phyloP scores from a whole-genome alignment of 2,113 vertebrate genomes.

The Acanthisitta chloris region DNA sequence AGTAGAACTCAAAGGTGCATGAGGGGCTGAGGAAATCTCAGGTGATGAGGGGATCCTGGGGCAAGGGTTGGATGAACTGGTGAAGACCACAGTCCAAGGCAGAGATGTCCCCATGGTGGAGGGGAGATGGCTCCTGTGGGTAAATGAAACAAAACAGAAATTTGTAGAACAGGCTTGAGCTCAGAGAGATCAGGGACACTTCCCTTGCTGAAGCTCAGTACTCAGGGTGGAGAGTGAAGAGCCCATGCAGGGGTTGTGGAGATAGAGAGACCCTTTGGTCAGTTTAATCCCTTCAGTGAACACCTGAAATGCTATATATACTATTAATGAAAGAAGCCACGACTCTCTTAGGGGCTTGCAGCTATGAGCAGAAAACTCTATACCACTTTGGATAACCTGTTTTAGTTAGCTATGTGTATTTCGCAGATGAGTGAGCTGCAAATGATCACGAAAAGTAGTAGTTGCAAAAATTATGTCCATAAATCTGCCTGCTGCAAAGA shows the following conservation, averaged over 20 bases:
- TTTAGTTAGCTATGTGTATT: not conserved
- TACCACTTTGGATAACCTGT: not conserved
- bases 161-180: not conserved
- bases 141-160: not conserved
- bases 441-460: not conserved
- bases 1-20: not conserved
- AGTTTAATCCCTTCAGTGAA: not conserved
- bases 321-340: not conserved
- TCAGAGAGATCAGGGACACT: accelerated
- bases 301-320: not conserved
- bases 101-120: not conserved
- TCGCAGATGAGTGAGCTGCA: not conserved
- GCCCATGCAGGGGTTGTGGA: not conserved
- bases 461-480: not conserved
- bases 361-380: not conserved
- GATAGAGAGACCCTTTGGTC: no score
- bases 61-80: not conserved
- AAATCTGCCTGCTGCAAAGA: not conserved
- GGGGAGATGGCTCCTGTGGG: not conserved
- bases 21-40: not conserved
- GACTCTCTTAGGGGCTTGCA: not conserved
- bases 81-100: not conserved
- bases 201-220: not conserved
- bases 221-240: not conserved
- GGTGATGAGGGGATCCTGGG: accelerated